Evolutionary conservation across 2,797 vertebrate genomes (phyloP), one percentile per base, ranked within the genome.

Genomic region (Eulemur albifrons): DNA sequence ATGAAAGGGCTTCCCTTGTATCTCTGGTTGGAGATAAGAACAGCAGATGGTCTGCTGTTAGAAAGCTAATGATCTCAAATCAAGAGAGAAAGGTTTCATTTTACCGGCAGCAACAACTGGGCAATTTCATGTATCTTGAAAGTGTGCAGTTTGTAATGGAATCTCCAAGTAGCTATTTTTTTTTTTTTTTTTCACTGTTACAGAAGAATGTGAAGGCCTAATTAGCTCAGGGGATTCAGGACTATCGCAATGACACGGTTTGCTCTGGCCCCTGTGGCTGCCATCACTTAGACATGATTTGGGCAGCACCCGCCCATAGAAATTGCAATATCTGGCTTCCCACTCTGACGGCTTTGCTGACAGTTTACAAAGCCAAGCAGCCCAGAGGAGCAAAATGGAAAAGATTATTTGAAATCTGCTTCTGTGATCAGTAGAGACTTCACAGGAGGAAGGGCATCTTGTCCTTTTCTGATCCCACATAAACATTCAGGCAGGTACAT

Each of bases 321-420:
- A 88, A 88, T 35, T 13, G 67, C 82, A 69, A 11, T 43, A 59
- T 52, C 35, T 67, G 25, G 23, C 79, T 88, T 88, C 61, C 65
- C 61, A 35, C 69, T 59, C 67, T 76, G 85, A 77, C 1, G 30
- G 77, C 32, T 89, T 79, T 43, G 85, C 79, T 95, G 94, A 96
- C 88, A 93, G 59, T 85, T 86, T 95, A 93, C 52, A 96, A 88
- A 97, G 67, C 72, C 95, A 89, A 94, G 94, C 25, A 91, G 38
- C 95, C 92, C 90, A 93, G 57, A 94, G 89, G 82, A 97, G 82
- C 38, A 48, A 84, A 95, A 69, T 4, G 4, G 45, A 90, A 70
- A 48, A 91, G 92, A 94, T 59, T 21, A 87, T 95, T 90, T 92
- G 95, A 97, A 96, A 96, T 87, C 81, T 93, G 90, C 77, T 85